Evolutionary conservation across 1,140 invertebrate genomes (phyloP), one percentile per base, ranked within the genome.

Genomic region (Bradysia coprophila): DNA sequence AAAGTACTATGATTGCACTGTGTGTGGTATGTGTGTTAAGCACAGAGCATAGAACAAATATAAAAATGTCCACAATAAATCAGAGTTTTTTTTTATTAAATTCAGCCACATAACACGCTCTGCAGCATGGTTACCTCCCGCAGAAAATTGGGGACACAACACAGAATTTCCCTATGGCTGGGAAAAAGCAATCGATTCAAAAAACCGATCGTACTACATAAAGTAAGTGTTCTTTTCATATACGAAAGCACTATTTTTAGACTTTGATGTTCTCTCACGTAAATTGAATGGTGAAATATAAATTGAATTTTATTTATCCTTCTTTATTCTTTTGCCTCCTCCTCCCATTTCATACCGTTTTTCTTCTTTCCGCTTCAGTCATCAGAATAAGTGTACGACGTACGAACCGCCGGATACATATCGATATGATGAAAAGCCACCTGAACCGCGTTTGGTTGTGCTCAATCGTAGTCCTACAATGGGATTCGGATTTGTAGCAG

Each of bases 401-500:
- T 88, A 90, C 52, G 82, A 90, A 52, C 82, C 71, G 2, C 75
- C 75, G 1, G 57, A 62, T 18, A 52, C 75, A 41, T 66, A 75
- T 44, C 62, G 64, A 20, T 62, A 71, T 50, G 71, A 68, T n/a
- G 65, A 71, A 40, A 72, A 72, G 47, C 72, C 75, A 0, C 84
- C 86, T 0, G 73, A 81, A 45, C 85, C 86, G 0, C 59, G 87
- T 3, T 67, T 75, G 13, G 79, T 91, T 5, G 68, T 71, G 38
- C 64, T 93, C 22, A 64, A 71, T 40, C 61, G 87, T 37, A 78
- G 76, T 51, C 65, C 76, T 0, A 74, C 81, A 28, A 68, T 89
- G 31, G 88, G 88, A 0, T 94, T 92, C 57, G 90, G 90, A 1
- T 94, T 94, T 59, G 88, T 94, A 2, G 89, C 89, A 2, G 88